These are phyloP conservation scores for Muschampia plurimacula DNA, from an alignment of 2,888 invertebrate species.

Conservation along the genomic window DNA sequence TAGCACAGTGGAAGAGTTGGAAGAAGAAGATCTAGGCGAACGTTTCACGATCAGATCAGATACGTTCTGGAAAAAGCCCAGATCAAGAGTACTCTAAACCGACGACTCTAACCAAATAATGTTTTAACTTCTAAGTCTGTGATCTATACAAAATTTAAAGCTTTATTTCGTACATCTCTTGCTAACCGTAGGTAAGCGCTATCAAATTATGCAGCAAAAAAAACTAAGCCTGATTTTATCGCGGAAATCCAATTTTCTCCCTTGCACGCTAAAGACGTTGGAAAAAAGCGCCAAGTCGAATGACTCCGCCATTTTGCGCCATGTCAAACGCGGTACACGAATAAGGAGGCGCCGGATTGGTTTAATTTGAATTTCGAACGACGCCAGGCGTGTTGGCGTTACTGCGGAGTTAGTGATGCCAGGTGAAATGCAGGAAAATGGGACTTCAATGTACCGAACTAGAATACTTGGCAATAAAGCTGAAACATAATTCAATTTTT, in stretches of 20 bases:
- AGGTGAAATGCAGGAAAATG: constrained; percentile 18
- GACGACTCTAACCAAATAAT: too few species aligned
- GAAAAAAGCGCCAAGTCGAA: constrained; percentile 84
- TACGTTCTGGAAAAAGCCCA: too few species aligned
- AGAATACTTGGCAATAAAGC: background rate
- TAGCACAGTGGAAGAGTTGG: too few species aligned
- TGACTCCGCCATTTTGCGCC: constrained; percentile 83
- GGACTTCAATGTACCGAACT: constrained; percentile 10
- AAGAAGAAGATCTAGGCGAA: too few species aligned
- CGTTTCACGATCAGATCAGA: too few species aligned
- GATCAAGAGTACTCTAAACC: too few species aligned
- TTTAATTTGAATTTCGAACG: constrained; percentile 85
- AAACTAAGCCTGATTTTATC: constrained; percentile 82
- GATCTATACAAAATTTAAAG: background rate
- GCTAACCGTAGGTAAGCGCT: constrained; percentile 52
- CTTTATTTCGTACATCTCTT: constrained; percentile 18
- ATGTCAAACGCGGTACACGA: constrained; percentile 83
- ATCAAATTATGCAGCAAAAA: constrained; percentile 77
- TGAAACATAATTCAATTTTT: background rate
- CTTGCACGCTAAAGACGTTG: constrained; percentile 84
- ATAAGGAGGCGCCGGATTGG: constrained; percentile 85
- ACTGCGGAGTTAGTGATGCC: constrained; percentile 33
- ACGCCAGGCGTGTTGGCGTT: constrained; percentile 61
- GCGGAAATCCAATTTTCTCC: constrained; percentile 86
- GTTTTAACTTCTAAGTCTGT: too few species aligned